Evolutionary conservation across 2,797 vertebrate genomes (phyloP).

Genomic region (Carapus acus): DNA sequence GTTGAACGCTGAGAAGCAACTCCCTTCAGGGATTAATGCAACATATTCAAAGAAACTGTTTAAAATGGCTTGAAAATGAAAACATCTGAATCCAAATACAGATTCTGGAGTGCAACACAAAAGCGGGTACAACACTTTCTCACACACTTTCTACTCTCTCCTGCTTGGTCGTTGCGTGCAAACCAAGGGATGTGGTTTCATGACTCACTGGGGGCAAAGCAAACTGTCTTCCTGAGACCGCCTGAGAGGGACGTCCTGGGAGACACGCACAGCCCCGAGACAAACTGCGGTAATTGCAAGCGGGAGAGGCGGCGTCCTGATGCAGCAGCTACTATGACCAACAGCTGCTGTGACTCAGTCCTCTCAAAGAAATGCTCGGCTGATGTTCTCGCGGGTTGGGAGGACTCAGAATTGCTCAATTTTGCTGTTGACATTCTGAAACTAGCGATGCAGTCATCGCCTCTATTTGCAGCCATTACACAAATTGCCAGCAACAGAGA

Average conservation of each 20-base stretch:
- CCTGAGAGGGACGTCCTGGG: conserved; percentile 58
- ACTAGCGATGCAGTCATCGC: background rate
- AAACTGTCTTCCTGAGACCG: conserved; percentile 37
- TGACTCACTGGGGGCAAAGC: conserved; percentile 59
- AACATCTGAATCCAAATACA: too few relatives aligned
- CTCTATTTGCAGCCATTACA: too few relatives aligned
- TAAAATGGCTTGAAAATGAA: too few relatives aligned
- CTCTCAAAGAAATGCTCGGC: conserved; percentile 41
- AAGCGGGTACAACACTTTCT: too few relatives aligned
- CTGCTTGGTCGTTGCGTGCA: conserved; percentile 43
- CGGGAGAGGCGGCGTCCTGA: conserved; percentile 54
- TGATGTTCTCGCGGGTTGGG: conserved; percentile 39
- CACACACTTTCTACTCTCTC: background rate
- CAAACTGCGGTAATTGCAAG: conserved; percentile 54
- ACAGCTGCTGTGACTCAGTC: conserved; percentile 56
- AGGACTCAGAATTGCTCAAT: conserved; percentile 5
- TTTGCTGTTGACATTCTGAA: conserved; percentile 22
- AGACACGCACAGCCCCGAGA: conserved; percentile 52
- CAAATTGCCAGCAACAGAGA: too few relatives aligned
- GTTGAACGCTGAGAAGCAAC: too few relatives aligned
- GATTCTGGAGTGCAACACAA: too few relatives aligned
- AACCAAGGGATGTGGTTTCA: conserved; percentile 56
- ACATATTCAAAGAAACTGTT: too few relatives aligned
- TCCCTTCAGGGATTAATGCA: too few relatives aligned
- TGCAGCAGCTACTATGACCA: conserved; percentile 56